Percentiles rank a stretch among this genome's conserved stretches.
Conservation (phyloP, 1,140 invertebrate species). For the Pachyrhynchus sulphureomaculatus region DNA sequence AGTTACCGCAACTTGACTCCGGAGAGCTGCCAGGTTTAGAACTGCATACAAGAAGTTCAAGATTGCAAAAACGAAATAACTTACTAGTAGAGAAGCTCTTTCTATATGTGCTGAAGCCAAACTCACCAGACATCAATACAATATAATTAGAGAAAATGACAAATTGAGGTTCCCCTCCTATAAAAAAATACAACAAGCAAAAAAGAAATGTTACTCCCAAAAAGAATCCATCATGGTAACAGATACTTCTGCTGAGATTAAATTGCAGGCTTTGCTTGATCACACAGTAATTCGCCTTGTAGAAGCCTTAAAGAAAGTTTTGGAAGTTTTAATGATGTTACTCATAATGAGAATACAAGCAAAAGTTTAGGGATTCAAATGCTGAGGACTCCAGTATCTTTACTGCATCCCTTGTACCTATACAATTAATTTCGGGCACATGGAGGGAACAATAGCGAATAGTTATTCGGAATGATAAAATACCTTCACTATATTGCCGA, state of each 20-base stretch:
- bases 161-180: constrained; percentile 3
- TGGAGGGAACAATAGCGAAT: too few relatives aligned
- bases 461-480: too few relatives aligned
- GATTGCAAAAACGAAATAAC: too few relatives aligned
- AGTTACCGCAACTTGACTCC: too few relatives aligned
- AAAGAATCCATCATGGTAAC: neutral
- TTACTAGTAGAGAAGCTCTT: too few relatives aligned
- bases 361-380: neutral
- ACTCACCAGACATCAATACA: constrained; percentile 3
- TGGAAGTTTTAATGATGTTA: neutral
- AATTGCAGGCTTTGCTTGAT: neutral
- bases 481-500: too few relatives aligned
- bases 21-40: too few relatives aligned
- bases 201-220: constrained; percentile 7
- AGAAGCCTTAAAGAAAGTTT: neutral
- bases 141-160: neutral
- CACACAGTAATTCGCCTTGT: neutral
- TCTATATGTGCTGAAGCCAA: too few relatives aligned
- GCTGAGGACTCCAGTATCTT: too few relatives aligned
- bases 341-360: neutral
- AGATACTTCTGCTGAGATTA: neutral
- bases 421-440: neutral
- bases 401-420: neutral
- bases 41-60: too few relatives aligned
- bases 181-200: neutral